Evolutionary conservation across 2,797 vertebrate genomes (phyloP).

Genomic region (Enteromius anoplus): DNA sequence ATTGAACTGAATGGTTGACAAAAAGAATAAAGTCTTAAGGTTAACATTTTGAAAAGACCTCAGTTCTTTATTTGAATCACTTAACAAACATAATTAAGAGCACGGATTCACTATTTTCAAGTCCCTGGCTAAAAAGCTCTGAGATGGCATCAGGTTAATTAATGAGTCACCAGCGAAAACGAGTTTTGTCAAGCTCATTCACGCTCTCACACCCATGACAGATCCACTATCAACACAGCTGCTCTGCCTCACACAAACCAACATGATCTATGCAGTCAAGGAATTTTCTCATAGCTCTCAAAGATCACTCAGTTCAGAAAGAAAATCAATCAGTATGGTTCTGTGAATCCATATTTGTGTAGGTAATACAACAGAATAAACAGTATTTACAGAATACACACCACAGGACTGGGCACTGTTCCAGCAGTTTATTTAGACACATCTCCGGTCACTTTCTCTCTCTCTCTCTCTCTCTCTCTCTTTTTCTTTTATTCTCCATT

Average conservation of each 20-base stretch:
- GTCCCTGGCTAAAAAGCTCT: neutral
- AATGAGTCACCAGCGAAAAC: constrained; percentile 13
- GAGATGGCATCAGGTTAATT: neutral
- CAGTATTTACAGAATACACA: neutral
- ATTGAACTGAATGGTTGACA: neutral
- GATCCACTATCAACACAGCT: constrained; percentile 22
- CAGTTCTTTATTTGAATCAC: neutral
- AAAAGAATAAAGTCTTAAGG: neutral
- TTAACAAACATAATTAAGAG: neutral
- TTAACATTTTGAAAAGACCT: neutral
- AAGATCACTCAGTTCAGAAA: neutral
- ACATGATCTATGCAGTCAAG: neutral
- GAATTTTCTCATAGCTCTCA: constrained; percentile 17
- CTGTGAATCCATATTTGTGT: neutral
- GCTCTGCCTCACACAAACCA: constrained; percentile 26
- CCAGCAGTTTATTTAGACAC: neutral
- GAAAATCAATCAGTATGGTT: neutral
- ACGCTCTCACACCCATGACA: constrained; percentile 30
- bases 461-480: no score
- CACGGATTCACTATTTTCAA: neutral
- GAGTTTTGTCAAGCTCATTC: constrained; percentile 33
- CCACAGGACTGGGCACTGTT: neutral
- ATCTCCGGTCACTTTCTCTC: neutral
- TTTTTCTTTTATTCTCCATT: neutral
- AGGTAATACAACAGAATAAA: constrained; percentile 6